Percentiles rank a stretch among this genome's conserved stretches.
phyloP scores from a whole-genome alignment of 1,140 invertebrate species.

The Ruditapes philippinarum region DNA sequence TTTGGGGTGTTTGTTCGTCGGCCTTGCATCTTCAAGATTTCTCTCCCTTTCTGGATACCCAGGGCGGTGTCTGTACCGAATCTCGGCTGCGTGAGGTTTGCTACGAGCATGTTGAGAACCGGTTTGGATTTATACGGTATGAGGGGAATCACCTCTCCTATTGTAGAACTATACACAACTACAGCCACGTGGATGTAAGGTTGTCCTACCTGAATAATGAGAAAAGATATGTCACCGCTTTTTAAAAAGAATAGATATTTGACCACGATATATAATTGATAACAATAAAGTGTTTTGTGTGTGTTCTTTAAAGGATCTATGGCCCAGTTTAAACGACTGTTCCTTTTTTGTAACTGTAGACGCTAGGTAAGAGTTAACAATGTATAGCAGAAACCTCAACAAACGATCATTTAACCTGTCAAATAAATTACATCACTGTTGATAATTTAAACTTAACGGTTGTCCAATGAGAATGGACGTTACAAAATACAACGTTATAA shows the following conservation, averaged over 20 bases:
- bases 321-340: no score
- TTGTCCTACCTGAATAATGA: conserved; percentile 25
- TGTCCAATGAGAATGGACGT: no score
- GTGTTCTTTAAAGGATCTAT: neutral
- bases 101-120: neutral
- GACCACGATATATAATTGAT: conserved; percentile 48
- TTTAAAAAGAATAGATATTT: conserved; percentile 67
- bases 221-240: neutral
- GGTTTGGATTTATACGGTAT: conserved; percentile 63
- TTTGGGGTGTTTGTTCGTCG: conserved; percentile 42
- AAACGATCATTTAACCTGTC: no score
- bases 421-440: no score
- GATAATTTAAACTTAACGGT: no score
- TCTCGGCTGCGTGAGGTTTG: conserved; percentile 40
- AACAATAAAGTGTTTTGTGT: neutral
- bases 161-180: conserved; percentile 73
- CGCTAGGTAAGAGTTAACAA: no score
- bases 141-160: conserved; percentile 74
- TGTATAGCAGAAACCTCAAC: no score
- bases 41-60: conserved; percentile 67
- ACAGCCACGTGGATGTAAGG: conserved; percentile 71
- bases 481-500: no score
- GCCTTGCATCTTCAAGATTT: conserved; percentile 68
- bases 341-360: no score
- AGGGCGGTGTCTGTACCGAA: conserved; percentile 74